phyloP scores from a whole-genome alignment of 2,888 invertebrate genomes.

The Cephus spinipes region DNA sequence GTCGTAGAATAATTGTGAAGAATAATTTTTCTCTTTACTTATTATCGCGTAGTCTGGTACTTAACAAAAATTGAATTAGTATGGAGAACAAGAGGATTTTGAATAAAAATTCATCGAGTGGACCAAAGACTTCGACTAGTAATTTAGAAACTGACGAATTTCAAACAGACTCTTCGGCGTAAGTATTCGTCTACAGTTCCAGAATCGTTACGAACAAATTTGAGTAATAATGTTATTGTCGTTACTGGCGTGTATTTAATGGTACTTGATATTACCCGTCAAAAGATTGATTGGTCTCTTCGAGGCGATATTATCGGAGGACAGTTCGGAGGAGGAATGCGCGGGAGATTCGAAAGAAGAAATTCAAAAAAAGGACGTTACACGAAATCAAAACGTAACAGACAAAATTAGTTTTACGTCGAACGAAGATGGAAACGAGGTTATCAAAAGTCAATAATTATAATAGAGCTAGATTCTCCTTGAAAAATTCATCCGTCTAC shows the following conservation, averaged over 20 bases:
- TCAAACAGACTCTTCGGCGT: not conserved
- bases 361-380: not conserved
- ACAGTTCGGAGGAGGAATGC: constrained; percentile 28
- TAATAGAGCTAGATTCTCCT: not conserved
- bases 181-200: not conserved
- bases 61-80: not conserved
- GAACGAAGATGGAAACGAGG: not conserved
- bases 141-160: not conserved
- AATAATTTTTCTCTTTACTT: no score
- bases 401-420: not conserved
- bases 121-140: not conserved
- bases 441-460: not conserved
- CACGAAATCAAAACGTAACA: not conserved
- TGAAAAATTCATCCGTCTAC: not conserved
- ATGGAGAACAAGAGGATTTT: not conserved
- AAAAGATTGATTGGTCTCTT: constrained; percentile 15
- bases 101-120: not conserved
- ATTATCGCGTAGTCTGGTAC: not conserved
- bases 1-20: not conserved
- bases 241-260: not conserved
- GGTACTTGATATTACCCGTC: not conserved
- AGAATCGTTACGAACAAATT: not conserved
- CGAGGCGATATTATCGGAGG: constrained; percentile 41
- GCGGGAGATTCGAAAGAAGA: not conserved
- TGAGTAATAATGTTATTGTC: not conserved